Conservation (phyloP, 2,888 invertebrate species). For the Xestia sexstrigata region DNA sequence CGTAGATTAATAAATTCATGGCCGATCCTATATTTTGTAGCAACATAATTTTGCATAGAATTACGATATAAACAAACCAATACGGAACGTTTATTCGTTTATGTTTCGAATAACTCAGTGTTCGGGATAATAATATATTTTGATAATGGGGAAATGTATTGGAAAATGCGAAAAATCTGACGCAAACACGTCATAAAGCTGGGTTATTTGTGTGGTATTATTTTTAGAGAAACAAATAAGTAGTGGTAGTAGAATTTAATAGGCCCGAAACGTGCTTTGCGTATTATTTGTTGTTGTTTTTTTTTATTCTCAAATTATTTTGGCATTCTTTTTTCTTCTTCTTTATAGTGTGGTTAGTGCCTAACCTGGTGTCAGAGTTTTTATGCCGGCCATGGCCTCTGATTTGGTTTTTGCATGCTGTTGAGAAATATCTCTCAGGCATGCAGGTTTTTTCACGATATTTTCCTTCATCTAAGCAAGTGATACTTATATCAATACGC, state of each 20-base stretch:
- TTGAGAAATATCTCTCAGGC: too few species aligned
- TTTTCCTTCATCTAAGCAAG: too few species aligned
- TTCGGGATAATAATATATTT: slow-evolving; percentile 36
- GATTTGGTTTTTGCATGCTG: too few species aligned
- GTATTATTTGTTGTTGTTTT: slow-evolving; percentile 3
- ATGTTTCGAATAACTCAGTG: slow-evolving; percentile 39
- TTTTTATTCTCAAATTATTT: background rate
- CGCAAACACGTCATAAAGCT: slow-evolving; percentile 31
- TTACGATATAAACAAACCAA: slow-evolving; percentile 47
- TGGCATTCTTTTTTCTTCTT: too few species aligned
- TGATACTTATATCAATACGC: too few species aligned
- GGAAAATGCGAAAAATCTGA: slow-evolving; percentile 18
- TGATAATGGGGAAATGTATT: slow-evolving; percentile 19
- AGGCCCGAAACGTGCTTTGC: background rate
- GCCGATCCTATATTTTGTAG: background rate
- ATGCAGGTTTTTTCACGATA: too few species aligned
- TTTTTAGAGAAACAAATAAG: slow-evolving; percentile 27
- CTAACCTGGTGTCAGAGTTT: too few species aligned
- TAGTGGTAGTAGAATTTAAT: slow-evolving; percentile 19
- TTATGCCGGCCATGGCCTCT: too few species aligned
- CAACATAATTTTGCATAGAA: slow-evolving; percentile 28
- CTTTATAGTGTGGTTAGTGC: too few species aligned
- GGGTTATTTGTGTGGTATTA: slow-evolving; percentile 12
- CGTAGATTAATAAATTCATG: slow-evolving; percentile 20
- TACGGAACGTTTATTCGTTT: slow-evolving; percentile 33